These are phyloP conservation scores for Odontomyia ornata DNA, from an alignment of 2,888 invertebrate genomes.

Conservation along the genomic window DNA sequence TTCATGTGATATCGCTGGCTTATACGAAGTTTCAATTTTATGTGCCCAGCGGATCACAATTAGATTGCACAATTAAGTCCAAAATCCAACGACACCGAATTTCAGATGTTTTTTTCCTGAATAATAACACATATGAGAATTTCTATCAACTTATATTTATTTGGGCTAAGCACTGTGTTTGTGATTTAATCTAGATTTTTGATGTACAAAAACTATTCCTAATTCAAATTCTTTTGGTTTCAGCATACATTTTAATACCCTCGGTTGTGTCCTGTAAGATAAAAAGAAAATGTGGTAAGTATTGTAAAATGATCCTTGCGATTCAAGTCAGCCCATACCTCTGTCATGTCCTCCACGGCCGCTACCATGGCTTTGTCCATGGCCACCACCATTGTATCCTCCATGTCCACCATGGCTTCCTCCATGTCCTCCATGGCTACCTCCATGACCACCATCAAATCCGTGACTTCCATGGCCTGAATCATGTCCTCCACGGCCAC, in stretches of 20 bases:
- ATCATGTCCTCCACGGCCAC: not conserved
- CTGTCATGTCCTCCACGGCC: conserved; percentile 1
- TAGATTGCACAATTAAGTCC: too few relatives aligned
- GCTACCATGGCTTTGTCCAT: conserved; percentile 7
- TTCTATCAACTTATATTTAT: too few relatives aligned
- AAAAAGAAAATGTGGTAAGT: not conserved
- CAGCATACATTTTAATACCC: not conserved
- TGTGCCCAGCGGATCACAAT: too few relatives aligned
- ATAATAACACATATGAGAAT: too few relatives aligned
- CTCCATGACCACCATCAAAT: conserved; percentile 3
- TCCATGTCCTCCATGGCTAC: conserved; percentile 7
- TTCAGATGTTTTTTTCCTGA: too few relatives aligned
- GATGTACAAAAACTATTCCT: too few relatives aligned
- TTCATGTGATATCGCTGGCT: too few relatives aligned
- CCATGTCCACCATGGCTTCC: conserved; percentile 5
- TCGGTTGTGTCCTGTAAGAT: not conserved
- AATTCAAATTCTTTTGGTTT: too few relatives aligned
- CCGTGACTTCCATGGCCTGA: not conserved
- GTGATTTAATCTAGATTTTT: too few relatives aligned
- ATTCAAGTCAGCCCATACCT: not conserved
- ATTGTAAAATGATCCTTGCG: not conserved
- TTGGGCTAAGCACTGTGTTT: too few relatives aligned
- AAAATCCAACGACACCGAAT: too few relatives aligned
- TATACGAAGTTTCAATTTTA: too few relatives aligned
- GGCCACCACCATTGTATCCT: conserved; percentile 17